A percentile compares a stretch with the other conserved stretches of the same genome.
Evolutionary conservation across 2,888 invertebrate species (phyloP).

Genomic region (Eilema sororculum): DNA sequence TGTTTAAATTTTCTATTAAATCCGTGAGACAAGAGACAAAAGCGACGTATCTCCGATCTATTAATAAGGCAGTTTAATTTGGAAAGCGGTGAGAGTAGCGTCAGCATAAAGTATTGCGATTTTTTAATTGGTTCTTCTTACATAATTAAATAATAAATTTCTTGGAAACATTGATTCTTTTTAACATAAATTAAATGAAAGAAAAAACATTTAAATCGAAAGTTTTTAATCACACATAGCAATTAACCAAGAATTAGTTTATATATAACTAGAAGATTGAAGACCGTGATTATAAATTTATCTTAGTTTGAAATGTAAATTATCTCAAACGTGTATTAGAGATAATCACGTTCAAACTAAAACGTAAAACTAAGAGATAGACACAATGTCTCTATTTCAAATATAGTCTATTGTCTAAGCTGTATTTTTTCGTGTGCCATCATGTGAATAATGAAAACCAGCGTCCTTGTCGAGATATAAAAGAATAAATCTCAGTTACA

Average conservation of each 20-base stretch:
- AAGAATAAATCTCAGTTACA: background rate
- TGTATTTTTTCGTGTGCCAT: background rate
- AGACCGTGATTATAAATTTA: too few species aligned
- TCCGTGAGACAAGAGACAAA: conserved; percentile 76
- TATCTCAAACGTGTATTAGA: too few species aligned
- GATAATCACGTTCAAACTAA: too few species aligned
- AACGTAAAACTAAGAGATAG: too few species aligned
- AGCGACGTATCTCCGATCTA: conserved; percentile 83
- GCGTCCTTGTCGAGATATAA: background rate
- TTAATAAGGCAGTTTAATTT: conserved; percentile 85
- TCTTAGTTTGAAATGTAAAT: too few species aligned
- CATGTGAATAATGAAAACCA: background rate
- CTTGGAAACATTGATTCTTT: too few species aligned
- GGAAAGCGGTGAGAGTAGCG: conserved; percentile 58
- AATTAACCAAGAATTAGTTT: too few species aligned
- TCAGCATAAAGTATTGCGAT: conserved; percentile 46
- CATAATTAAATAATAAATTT: background rate
- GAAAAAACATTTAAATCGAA: too few species aligned
- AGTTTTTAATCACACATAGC: too few species aligned
- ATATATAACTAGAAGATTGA: too few species aligned
- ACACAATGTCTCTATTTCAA: background rate
- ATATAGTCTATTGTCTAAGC: background rate
- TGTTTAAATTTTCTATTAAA: conserved; percentile 85
- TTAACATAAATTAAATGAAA: too few species aligned
- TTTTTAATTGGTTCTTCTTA: conserved; percentile 31